Base-by-base conservation (phyloP, 2,888 invertebrate species). In the Eupsilia transversa region DNA sequence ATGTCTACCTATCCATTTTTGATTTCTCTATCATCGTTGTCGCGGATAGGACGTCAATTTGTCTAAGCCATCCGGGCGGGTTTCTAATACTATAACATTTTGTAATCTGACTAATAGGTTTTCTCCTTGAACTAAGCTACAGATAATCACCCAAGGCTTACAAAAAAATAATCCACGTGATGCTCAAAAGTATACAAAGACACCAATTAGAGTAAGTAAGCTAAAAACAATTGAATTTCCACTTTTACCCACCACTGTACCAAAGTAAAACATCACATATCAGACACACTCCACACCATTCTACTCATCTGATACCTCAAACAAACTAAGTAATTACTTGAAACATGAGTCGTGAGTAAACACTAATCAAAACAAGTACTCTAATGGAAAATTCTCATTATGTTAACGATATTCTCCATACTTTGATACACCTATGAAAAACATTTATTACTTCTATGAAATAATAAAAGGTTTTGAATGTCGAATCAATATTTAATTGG, bases 341-440 rank as follows among this genome's bases (percentile, higher is more conserved):
- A 77, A 87, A 84, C 80, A 85, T 61, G 78, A 82, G 78, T 68
- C 33, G 33, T 38, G 61, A 30, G 38, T 61, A 84, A 67, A 82
- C 64, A 79, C 61, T 70, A 74, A 80, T 72, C 60, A 71, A 76
- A 82, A 84, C 78, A 86, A 67, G 77, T 77, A 79, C 49, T 68
- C 77, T 86, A 87, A 86, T 86, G 87, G 81, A 84, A 82, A 88
- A 73, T 85, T 68, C 74, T 84, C 80, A 85, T 85, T 79, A 83
- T 72, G 27, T 27, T 76, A 79, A 83, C 78, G 79, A 79, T 71
- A 84, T 69, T 61, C 75, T 84, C 61, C 68, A 74, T 84, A 84
- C 75, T 70, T 61, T 72, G 68, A 72, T 81, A 85, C 59, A 86
- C 72, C 46, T 71, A 59, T 71, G 46, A 86, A 78, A 67, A 79